Percentiles rank a stretch among this genome's conserved stretches.
Conservation (phyloP, 23 tunicate species). For the Trididemnum clinides region DNA sequence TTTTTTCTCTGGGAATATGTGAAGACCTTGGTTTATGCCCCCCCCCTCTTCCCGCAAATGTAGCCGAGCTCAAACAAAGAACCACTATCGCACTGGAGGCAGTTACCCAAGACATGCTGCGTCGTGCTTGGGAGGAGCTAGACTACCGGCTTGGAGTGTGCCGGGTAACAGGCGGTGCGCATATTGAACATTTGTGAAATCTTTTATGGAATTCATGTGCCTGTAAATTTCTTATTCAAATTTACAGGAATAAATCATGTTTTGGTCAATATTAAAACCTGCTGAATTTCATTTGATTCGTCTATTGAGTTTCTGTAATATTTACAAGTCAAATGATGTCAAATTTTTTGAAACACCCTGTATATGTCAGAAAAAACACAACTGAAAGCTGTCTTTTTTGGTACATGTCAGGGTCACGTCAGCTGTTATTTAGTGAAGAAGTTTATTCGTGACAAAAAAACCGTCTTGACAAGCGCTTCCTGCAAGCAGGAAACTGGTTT, state of each 20-base stretch:
- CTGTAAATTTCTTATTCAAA: too few species aligned
- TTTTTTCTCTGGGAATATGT: slow-evolving; percentile 39
- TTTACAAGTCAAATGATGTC: slow-evolving; percentile 1
- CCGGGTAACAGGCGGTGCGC: slow-evolving; percentile 23
- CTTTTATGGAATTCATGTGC: too few species aligned
- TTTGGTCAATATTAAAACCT: too few species aligned
- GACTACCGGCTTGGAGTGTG: slow-evolving; percentile 27
- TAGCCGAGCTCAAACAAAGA: slow-evolving; percentile 20
- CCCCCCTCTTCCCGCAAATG: slow-evolving; percentile 17
- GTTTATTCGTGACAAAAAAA: too few species aligned
- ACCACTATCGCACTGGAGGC: slow-evolving; percentile 14
- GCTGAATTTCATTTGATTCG: neutral
- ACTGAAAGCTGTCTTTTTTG: too few species aligned
- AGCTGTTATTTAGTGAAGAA: too few species aligned
- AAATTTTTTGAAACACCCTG: neutral
- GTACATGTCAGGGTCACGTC: too few species aligned
- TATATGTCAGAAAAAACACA: too few species aligned
- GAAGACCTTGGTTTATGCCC: slow-evolving; percentile 13
- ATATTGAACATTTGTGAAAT: slow-evolving; percentile 34
- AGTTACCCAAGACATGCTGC: slow-evolving; percentile 39
- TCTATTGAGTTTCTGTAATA: neutral
- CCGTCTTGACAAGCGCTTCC: too few species aligned
- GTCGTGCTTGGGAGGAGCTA: slow-evolving; percentile 31
- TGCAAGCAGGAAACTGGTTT: too few species aligned
- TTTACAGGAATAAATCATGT: too few species aligned